Percentiles rank a stretch among this genome's conserved stretches.
phyloP scores from a whole-genome alignment of 35 echinoderm and acorn worm genomes.

The Chiridota heheva region DNA sequence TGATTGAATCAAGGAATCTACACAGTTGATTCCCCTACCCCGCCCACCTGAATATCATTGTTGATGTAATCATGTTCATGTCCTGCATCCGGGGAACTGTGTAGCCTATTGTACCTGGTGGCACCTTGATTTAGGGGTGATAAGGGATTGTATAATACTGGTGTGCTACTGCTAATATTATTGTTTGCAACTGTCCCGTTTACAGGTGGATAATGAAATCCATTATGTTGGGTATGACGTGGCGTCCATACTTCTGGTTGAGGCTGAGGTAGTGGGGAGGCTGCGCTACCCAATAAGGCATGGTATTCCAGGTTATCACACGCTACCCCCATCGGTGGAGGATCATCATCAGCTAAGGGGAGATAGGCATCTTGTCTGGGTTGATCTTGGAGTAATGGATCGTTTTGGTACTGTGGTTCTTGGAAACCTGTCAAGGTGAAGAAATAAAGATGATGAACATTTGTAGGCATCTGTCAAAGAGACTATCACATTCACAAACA shows the following conservation, averaged over 20 bases:
- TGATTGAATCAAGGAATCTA: no score
- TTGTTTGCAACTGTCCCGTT: not conserved
- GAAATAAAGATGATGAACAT: not conserved
- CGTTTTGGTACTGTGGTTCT: slow-evolving; percentile 82
- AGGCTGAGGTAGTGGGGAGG: no score
- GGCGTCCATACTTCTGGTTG: slow-evolving; percentile 37
- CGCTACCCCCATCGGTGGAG: slow-evolving; percentile 37
- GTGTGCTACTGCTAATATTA: slow-evolving; percentile 50
- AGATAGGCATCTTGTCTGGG: slow-evolving; percentile 52
- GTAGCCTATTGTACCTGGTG: slow-evolving; percentile 13
- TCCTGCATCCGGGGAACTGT: slow-evolving; percentile 20
- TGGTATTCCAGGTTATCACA: slow-evolving; percentile 93
- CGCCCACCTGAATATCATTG: slow-evolving; percentile 28
- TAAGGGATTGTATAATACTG: slow-evolving; percentile 36
- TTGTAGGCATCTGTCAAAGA: no score
- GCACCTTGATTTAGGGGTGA: slow-evolving; percentile 11
- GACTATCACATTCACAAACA: no score
- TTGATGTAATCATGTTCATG: slow-evolving; percentile 77
- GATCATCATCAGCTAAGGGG: slow-evolving; percentile 45
- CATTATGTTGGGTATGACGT: not conserved
- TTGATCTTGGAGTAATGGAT: slow-evolving; percentile 28
- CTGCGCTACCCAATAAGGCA: slow-evolving; percentile 40
- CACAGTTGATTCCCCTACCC: slow-evolving; percentile 62
- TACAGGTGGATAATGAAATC: slow-evolving; percentile 2
- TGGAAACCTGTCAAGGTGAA: slow-evolving; percentile 12